phyloP scores from a whole-genome alignment of 2,113 vertebrate species.

The Pseudorhombus dupliciocellatus region DNA sequence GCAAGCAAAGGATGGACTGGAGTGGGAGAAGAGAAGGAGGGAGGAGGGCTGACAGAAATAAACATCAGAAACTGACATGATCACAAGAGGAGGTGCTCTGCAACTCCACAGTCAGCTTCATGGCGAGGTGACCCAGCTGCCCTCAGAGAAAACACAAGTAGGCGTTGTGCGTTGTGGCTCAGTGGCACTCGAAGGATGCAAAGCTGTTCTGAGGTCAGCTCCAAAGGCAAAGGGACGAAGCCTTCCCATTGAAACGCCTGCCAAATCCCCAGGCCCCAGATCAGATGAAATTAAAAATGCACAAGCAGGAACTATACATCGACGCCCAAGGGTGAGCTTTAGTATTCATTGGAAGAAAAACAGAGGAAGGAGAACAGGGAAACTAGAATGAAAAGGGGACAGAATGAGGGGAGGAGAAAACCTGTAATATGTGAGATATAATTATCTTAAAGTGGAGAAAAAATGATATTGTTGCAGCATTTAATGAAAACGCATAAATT shows the following conservation, averaged over 20 bases:
- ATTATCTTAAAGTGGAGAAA: slow-evolving; percentile 14
- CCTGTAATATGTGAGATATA: background rate
- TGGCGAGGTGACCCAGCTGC: slow-evolving; percentile 39
- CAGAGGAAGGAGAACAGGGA: background rate
- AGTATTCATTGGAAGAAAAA: slow-evolving; percentile 23
- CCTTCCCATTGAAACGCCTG: slow-evolving; percentile 27
- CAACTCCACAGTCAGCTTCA: slow-evolving; percentile 40
- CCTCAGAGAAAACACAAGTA: slow-evolving; percentile 21
- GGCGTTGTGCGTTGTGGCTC: slow-evolving; percentile 22
- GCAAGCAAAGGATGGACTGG: background rate
- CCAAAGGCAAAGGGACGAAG: slow-evolving; percentile 39
- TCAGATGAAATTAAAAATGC: slow-evolving; percentile 66
- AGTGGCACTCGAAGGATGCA: slow-evolving; percentile 26
- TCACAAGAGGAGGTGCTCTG: slow-evolving; percentile 26
- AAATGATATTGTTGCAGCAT: slow-evolving; percentile 1
- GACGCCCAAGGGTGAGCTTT: slow-evolving; percentile 21
- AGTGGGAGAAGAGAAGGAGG: slow-evolving; percentile 3
- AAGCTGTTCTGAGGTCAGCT: slow-evolving; percentile 61
- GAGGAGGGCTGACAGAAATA: background rate
- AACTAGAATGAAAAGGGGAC: background rate
- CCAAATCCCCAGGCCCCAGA: slow-evolving; percentile 48
- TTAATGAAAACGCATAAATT: slow-evolving; percentile 35
- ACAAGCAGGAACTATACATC: slow-evolving; percentile 54
- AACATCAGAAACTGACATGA: slow-evolving; percentile 41
- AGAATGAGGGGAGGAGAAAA: background rate